Conservation (phyloP, 2,888 invertebrate species). For the Nemurella pictetii region DNA sequence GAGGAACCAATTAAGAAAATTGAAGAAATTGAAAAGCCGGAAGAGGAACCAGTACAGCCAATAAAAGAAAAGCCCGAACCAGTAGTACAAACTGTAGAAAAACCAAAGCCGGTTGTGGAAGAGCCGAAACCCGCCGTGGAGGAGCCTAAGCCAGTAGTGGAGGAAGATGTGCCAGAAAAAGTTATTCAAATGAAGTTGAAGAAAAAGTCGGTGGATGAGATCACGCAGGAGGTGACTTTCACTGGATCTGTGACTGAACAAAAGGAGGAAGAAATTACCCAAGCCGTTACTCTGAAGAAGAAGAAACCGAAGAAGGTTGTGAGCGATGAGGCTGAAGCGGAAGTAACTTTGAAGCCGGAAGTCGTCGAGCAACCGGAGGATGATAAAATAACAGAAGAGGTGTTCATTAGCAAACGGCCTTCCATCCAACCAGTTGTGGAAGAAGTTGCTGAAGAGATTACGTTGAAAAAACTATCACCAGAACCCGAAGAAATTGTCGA, state of each 20-base stretch:
- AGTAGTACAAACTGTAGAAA: constrained; percentile 34
- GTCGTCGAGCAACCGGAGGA: constrained; percentile 45
- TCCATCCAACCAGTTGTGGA: constrained; percentile 47
- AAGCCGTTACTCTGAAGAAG: constrained; percentile 55
- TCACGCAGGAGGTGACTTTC: constrained; percentile 46
- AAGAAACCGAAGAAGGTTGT: constrained; percentile 45
- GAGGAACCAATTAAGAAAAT: constrained; percentile 47
- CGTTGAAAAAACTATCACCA: constrained; percentile 46
- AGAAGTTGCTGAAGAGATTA: constrained; percentile 46
- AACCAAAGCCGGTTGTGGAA: constrained; percentile 47
- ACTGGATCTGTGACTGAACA: constrained; percentile 22
- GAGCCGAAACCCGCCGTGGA: too few species aligned
- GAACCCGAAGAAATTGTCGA: constrained; percentile 54
- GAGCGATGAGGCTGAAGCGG: constrained; percentile 44
- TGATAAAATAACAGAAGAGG: constrained; percentile 47
- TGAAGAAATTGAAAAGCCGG: constrained; percentile 46
- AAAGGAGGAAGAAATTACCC: constrained; percentile 51
- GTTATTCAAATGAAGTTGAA: constrained; percentile 55
- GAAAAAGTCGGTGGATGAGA: constrained; percentile 45
- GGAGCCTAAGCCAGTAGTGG: constrained; percentile 42
- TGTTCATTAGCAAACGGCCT: constrained; percentile 43
- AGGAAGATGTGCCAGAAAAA: constrained; percentile 50
- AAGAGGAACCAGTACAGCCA: constrained; percentile 19
- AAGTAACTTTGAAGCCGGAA: constrained; percentile 44
- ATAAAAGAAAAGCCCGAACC: constrained; percentile 24